These are phyloP conservation scores for Toxotes jaculatrix DNA, from an alignment of 2,113 vertebrate species.

Conservation along the genomic window DNA sequence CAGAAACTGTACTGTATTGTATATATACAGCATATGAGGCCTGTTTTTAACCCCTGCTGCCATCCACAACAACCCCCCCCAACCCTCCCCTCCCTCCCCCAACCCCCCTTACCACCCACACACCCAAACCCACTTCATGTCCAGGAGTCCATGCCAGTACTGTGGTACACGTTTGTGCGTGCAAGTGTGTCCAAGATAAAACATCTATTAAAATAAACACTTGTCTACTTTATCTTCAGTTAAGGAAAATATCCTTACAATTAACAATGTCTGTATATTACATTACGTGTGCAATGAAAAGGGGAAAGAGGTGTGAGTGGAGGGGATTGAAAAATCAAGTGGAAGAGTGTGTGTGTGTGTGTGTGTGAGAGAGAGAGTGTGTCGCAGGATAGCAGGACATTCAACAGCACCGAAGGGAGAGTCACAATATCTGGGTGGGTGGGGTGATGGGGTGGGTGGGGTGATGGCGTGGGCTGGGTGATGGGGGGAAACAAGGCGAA, in stretches of 20 bases:
- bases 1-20: conserved; percentile 67
- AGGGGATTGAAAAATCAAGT: conserved; percentile 8
- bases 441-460: not conserved
- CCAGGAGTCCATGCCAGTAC: conserved; percentile 49
- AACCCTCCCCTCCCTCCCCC: not conserved
- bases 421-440: conserved; percentile 53
- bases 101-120: no score
- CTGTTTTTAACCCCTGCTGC: conserved; percentile 38
- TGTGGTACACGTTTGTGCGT: conserved; percentile 51
- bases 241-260: conserved; percentile 65
- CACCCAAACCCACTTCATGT: conserved; percentile 38
- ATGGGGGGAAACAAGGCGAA: conserved; percentile 76
- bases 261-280: conserved; percentile 70
- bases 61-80: conserved; percentile 26
- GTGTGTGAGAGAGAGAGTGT: not conserved
- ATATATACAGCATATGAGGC: conserved; percentile 64
- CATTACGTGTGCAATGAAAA: conserved; percentile 66
- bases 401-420: conserved; percentile 84
- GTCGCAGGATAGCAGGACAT: conserved; percentile 60
- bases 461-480: conserved; percentile 42
- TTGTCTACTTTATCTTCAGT: conserved; percentile 55
- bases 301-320: not conserved
- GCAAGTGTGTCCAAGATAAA: conserved; percentile 65
- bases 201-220: conserved; percentile 76
- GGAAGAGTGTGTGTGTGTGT: conserved; percentile 10